Base-by-base conservation (phyloP, 2,797 vertebrate genomes). In the Mormyrops boulengeri region DNA sequence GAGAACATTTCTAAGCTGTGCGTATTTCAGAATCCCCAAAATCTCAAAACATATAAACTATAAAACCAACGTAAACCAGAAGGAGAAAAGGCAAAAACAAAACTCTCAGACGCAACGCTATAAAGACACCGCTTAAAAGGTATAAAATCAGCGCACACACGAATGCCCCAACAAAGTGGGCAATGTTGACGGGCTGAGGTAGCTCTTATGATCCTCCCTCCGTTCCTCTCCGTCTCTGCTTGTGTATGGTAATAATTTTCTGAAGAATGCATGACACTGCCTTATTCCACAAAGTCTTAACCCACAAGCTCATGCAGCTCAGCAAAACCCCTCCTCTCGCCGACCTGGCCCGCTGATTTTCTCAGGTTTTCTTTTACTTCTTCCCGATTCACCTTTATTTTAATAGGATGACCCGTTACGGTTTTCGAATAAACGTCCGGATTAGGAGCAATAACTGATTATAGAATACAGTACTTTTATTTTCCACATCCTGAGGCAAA, bases 221-320 rank as follows among this genome's bases (percentile, higher is more conserved):
- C 53, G 19, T 34, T 87, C 30, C 12, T 38, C 49, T 34, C 50
- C 26, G 22, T 17, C 85, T 87, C 55, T 41, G 53, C 30, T 30
- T 44, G 53, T 38, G 55, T 44, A 60, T 87, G 86, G 86, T n/a
- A 87, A 57, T 87, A 44, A 87, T 87, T 87, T 87, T n/a, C 86
- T 44, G 57, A 87, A 87, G 50, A 87, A 87, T 87, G 52, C 55
- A 87, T 53, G 11, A 9, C 66, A 44, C 85, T n/a, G 41, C 47
- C 22, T 47, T 53, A 80, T 47, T 47, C 6, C 52, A 52, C 53
- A 55, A 41, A 87, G 85, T 8, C 53, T 55, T 30, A 87, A 34
- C 49, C 85, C 49, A 53, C 26, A 26, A 87, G 53, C 30, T 7
- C 52, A 62, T 62, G 22, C 57, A 60, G 86, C 53, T 9, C 30